Evolutionary conservation across 2,888 invertebrate genomes (phyloP).

Genomic region (Chaetogeoica ovagalla): DNA sequence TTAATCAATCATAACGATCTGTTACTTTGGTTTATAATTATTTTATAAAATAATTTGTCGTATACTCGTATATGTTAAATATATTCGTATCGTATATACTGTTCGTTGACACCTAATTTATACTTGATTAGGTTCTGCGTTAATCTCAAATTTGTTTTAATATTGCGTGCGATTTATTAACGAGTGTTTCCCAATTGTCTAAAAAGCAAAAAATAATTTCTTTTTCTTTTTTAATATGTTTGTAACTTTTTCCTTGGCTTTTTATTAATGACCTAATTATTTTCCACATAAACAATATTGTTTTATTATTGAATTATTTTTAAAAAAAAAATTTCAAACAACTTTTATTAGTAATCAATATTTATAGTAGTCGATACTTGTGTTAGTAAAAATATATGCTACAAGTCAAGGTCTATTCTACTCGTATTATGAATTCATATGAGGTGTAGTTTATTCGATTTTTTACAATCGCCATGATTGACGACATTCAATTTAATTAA

Average conservation of each 20-base stretch:
- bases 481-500: neutral
- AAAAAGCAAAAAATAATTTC: neutral
- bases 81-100: too few species aligned
- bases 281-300: neutral
- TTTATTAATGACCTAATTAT: too few species aligned
- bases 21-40: too few species aligned
- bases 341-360: neutral
- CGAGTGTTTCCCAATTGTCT: neutral
- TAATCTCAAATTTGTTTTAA: neutral
- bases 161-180: neutral
- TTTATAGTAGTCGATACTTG: neutral
- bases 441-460: neutral
- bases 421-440: neutral
- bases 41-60: too few species aligned
- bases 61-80: too few species aligned
- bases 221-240: neutral
- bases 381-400: neutral
- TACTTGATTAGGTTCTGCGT: neutral
- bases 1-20: too few species aligned
- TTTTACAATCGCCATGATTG: neutral
- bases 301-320: neutral
- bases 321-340: neutral
- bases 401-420: slow-evolving; percentile 13
- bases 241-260: neutral
- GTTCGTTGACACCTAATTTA: too few species aligned